Base-by-base conservation (phyloP, 2,888 invertebrate species). In the Odontothrips loti region DNA sequence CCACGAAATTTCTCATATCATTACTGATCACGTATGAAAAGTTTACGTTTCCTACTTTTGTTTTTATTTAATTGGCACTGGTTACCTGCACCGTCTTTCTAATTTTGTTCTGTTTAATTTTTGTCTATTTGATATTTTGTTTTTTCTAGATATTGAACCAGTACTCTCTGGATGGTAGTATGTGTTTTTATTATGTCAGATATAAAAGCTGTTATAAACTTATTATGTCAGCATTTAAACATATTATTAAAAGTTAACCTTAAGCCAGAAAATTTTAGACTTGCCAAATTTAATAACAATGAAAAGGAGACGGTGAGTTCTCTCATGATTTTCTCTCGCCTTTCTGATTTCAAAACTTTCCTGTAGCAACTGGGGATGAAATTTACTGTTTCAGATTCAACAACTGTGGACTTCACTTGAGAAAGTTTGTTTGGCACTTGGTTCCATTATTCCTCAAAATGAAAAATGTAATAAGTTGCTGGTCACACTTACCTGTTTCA, bases 171-270 rank as follows among this genome's bases (percentile, higher is more conserved):
- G 34, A 43, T 43, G 34, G 15, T 58, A 58, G 58, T 20, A 58
- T 58, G 58, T 20, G 58, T 58, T 58, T 27, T 23, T 23, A 75
- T 10, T 75, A 75, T 75, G 68, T 75, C 68, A 75, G 68, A 75
- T 75, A 75, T 75, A 12, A 75, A 75, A 27, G 27, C 68, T 27
- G 68, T 75, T 75, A 75, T 75, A 23, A n/a, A 75, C 23, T 27
- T 75, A 75, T 12, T 75, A 75, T 75, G 68, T 75, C 27, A 75
- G 23, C 68, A 75, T 75, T 75, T 75, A 27, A 75, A 75, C 68
- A 27, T 23, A 12, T 27, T 75, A 27, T 12, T 75, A 4, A 75
- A 75, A 8, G 27, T 75, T 75, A 75, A 75, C 68, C 68, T 75
- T 11, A 75, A 75, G 27, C 68, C 68, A 1, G 68, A 75, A 4